Conservation (phyloP, 2,113 vertebrate species). For the Thermophis baileyi region DNA sequence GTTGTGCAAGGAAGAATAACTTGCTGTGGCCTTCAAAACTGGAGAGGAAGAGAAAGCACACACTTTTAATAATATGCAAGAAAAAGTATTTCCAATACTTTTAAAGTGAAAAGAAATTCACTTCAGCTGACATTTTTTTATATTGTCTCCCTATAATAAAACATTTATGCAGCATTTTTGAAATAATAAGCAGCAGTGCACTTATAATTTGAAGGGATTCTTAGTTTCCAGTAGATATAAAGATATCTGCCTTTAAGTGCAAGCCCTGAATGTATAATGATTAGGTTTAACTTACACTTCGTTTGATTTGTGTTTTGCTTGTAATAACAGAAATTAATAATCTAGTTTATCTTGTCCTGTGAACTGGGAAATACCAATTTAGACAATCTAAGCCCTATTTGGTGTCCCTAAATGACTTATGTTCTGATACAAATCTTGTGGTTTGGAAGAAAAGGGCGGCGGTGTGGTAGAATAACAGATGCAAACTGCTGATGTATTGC, state of each 20-base stretch:
- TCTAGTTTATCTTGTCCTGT: constrained; percentile 30
- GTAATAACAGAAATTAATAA: constrained; percentile 52
- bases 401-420: constrained; percentile 41
- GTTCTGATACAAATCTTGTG: constrained; percentile 38
- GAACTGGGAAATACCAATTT: constrained; percentile 46
- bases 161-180: constrained; percentile 64
- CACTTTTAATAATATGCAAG: constrained; percentile 66
- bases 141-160: constrained; percentile 55
- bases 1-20: constrained; percentile 63
- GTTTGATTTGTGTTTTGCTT: constrained; percentile 39
- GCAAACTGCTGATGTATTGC: constrained; percentile 24
- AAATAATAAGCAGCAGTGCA: constrained; percentile 61
- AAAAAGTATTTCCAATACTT: constrained; percentile 66
- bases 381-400: constrained; percentile 57
- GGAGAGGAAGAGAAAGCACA: constrained; percentile 64
- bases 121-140: constrained; percentile 58
- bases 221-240: constrained; percentile 36
- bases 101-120: constrained; percentile 62
- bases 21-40: constrained; percentile 64
- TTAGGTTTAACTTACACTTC: constrained; percentile 5
- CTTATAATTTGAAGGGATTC: constrained; percentile 46
- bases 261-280: neutral
- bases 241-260: constrained; percentile 34
- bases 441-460: constrained; percentile 29
- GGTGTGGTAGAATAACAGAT: constrained; percentile 30